Conservation (phyloP, 2,113 vertebrate species). For the Phyllostomus discolor region DNA sequence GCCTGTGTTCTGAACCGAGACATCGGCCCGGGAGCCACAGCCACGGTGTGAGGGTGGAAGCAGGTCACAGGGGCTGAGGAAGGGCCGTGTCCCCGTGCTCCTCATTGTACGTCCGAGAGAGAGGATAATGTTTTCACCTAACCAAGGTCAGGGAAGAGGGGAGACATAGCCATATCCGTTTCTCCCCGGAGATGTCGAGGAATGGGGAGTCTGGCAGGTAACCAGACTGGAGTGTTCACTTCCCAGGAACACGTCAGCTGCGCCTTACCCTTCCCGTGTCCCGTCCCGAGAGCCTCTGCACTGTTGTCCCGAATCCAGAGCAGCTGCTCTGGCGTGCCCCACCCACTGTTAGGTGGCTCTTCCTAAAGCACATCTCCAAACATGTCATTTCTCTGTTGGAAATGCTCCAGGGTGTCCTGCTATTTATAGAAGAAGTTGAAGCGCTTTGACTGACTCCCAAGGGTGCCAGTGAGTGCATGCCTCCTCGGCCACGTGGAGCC, state of each 20-base stretch:
- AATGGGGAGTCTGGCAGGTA: not conserved
- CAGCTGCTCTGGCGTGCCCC: not conserved
- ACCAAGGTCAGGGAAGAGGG: too few species aligned
- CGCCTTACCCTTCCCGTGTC: too few species aligned
- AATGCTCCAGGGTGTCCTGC: not conserved
- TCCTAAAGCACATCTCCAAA: not conserved
- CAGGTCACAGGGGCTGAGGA: accelerated
- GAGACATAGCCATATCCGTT: accelerated
- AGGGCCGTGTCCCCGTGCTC: accelerated
- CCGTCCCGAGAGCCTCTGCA: accelerated
- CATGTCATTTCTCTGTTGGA: not conserved
- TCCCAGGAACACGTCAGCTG: not conserved
- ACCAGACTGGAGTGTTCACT: too few species aligned
- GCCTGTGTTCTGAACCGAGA: not conserved
- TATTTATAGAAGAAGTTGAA: too few species aligned
- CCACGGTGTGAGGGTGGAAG: not conserved
- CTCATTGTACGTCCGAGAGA: not conserved
- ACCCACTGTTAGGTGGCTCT: not conserved
- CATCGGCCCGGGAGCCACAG: accelerated
- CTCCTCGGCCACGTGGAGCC: not conserved
- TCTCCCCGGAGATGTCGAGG: too few species aligned
- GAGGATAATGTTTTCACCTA: accelerated
- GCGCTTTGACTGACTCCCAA: too few species aligned
- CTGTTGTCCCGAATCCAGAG: accelerated
- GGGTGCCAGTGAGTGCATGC: accelerated